Conservation (phyloP, 2,888 invertebrate genomes). For the Andrena bicolor region DNA sequence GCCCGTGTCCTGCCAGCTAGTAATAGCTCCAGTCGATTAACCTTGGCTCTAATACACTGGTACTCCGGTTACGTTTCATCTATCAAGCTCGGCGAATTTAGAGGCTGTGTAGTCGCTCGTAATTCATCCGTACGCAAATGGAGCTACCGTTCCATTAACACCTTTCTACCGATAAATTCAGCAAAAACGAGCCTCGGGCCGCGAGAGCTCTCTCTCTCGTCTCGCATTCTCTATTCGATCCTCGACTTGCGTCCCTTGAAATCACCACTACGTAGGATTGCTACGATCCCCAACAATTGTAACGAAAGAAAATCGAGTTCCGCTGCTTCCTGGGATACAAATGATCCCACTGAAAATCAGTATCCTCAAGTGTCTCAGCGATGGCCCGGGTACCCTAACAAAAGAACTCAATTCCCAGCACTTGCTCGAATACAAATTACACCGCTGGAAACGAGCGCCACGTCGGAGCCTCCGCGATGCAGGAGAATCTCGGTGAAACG, state of each 20-base stretch:
- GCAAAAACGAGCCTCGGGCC: slow-evolving; percentile 18
- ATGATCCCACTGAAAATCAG: not conserved
- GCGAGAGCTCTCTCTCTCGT: not conserved
- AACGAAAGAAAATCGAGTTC: not conserved
- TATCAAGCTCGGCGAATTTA: slow-evolving; percentile 53
- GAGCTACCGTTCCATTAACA: slow-evolving; percentile 55
- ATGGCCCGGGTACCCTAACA: not conserved
- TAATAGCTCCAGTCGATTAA: slow-evolving; percentile 63
- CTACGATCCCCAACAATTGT: too few relatives aligned
- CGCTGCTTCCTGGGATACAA: slow-evolving; percentile 6
- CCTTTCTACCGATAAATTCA: slow-evolving; percentile 45
- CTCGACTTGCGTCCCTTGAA: too few relatives aligned
- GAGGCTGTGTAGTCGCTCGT: slow-evolving; percentile 35
- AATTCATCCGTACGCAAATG: slow-evolving; percentile 54
- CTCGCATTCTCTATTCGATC: too few relatives aligned
- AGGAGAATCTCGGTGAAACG: not conserved
- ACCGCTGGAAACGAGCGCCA: not conserved
- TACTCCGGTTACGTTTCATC: slow-evolving; percentile 57
- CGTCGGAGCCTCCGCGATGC: not conserved
- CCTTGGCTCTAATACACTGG: slow-evolving; percentile 53
- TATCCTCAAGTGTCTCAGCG: not conserved
- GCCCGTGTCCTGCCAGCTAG: slow-evolving; percentile 49
- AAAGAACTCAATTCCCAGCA: not conserved
- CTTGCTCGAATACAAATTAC: slow-evolving; percentile 18
- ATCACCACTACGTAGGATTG: too few relatives aligned